Conservation (phyloP, 1,140 invertebrate genomes). For the Bombus impatiens region DNA sequence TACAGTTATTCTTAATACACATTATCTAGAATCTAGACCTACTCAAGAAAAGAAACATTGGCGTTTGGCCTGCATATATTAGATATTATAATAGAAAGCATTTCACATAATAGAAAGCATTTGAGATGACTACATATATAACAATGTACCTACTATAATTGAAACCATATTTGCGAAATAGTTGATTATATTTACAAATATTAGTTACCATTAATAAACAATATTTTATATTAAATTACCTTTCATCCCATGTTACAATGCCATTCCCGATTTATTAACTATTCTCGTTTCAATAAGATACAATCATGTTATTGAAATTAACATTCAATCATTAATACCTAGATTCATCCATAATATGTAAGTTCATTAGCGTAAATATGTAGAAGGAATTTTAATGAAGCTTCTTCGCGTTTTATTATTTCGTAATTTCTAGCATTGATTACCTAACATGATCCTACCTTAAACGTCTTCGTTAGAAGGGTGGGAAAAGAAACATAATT, state of each 20-base stretch:
- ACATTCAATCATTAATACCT: neutral
- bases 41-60: neutral
- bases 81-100: conserved; percentile 19
- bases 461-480: neutral
- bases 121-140: neutral
- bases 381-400: neutral
- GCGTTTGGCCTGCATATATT: conserved; percentile 26
- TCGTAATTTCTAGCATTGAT: neutral
- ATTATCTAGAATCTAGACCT: neutral
- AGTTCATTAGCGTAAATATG: neutral
- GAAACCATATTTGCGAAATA: neutral
- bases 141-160: neutral
- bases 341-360: neutral
- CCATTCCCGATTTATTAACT: neutral
- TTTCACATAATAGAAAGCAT: neutral
- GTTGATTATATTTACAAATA: no score
- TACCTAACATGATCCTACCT: neutral
- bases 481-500: neutral
- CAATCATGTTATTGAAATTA: neutral
- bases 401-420: neutral
- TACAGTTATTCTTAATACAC: neutral
- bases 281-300: neutral
- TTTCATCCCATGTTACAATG: no score
- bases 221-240: neutral
- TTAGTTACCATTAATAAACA: neutral